Evolutionary conservation across 2,888 invertebrate species (phyloP), one percentile per base, ranked within the genome.

Genomic region (Nebria salina): DNA sequence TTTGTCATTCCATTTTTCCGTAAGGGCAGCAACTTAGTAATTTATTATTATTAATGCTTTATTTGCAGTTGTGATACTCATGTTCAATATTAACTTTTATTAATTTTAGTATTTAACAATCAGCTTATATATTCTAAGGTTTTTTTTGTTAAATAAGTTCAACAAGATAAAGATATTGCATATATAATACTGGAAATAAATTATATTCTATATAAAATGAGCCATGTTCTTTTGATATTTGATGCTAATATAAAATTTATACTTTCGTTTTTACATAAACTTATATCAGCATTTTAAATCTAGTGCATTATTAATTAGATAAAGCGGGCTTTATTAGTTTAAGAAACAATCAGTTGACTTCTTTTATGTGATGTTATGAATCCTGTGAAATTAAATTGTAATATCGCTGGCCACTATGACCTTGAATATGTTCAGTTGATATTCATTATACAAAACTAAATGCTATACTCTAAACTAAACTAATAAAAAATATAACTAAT

Each of bases 11-110:
- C 78, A 78, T 72, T 78, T 77, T 73, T 77, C 41, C 42, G 64
- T 73, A 78, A 65, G 73, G 78, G 78, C 78, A 78, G 78, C 78
- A 78, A 78, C 73, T 78, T 70, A 78, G 78, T 78, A 78, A 78
- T 78, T 78, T 78, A 78, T 78, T 78, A 78, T 78, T 78, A 54
- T 72, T 65, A 73, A 78, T 42, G 78, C 78, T 78, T 78, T 78
- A 78, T 15, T 72, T 78, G 65, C 73, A 78, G 78, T 78, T 78
- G 78, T 78, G 78, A 78, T 78, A 78, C 73, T 72, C 78, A 78
- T 78, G 65, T 65, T 78, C 73, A 72, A 65, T 73, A 65, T 54
- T 54, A 6, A 54, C 8, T 78, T 78, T 73, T 26, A 65, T 26
- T 70, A 2, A 20, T 70, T 70, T 73, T 78, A 66, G 76, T 76